Base-by-base conservation (phyloP, 2,888 invertebrate genomes). In the Selenia dentaria region DNA sequence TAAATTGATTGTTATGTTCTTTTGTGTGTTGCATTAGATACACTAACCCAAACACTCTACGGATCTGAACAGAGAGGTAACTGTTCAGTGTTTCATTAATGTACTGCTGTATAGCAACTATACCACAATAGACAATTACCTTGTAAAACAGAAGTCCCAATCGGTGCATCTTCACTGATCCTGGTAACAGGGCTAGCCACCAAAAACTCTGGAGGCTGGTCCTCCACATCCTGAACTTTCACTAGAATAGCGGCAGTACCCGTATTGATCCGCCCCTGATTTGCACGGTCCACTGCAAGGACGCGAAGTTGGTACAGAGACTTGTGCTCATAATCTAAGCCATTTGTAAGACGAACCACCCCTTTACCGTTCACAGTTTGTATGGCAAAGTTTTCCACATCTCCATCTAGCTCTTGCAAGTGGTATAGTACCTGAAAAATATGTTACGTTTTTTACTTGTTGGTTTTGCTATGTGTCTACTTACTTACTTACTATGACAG, bases 141-240 rank as follows among this genome's bases (percentile, higher is more conserved):
- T 94, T 96, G 95, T 52, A 97, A 86, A 41, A 97, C 95, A n/a
- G 94, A 93, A 0, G 96, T 95, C 18, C 96, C 97, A 31, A 96
- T 91, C 1, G 94, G 93, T 0, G 95, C 95, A 88, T 97, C 96
- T 83, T 98, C 98, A 40, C 95, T 93, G 45, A 98, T 94, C 66
- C 97, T 93, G 0, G 96, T 96, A n/a, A 98, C 96, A 0, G 97
- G 95, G 52, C 95, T 95, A 6, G 96, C 96, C 40, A 95, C 93
- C 13, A 97, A 93, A 82, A 98, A 98, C 74, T 96, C 96, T 0
- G 98, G 98, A 0, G 97, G 96, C 76, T 96, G 96, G 79, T 98
- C 98, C 79, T 97, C 97, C 12, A 97, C 94, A 83, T 98, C 98
- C 70, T 95, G 93, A 4, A 90, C 87, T 83, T 97, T 96, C 3